A percentile compares a stretch with the other conserved stretches of the same genome.
Evolutionary conservation across 2,888 invertebrate species (phyloP).

Genomic region (Hartigia nigra): DNA sequence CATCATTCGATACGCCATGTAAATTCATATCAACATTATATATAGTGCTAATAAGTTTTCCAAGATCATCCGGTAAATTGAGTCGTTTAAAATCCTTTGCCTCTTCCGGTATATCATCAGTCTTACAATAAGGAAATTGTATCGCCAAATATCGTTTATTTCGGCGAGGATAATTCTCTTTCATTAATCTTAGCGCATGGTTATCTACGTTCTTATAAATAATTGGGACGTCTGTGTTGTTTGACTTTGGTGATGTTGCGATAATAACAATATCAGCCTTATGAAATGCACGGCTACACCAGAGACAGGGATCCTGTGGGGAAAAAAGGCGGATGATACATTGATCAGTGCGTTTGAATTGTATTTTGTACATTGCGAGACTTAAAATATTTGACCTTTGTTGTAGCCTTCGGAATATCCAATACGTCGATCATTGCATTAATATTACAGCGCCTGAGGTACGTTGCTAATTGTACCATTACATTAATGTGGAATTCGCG

Average conservation of each 20-base stretch:
- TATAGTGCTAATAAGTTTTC: constrained; percentile 27
- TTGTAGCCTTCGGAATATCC: constrained; percentile 50
- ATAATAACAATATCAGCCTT: constrained; percentile 54
- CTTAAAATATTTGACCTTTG: constrained; percentile 46
- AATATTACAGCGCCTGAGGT: constrained; percentile 55
- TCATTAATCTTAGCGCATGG: constrained; percentile 49
- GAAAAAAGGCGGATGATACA: neutral
- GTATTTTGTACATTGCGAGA: neutral
- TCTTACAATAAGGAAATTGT: constrained; percentile 58
- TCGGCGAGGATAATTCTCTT: constrained; percentile 48
- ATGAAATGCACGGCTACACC: constrained; percentile 58
- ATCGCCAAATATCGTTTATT: constrained; percentile 54
- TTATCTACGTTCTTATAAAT: constrained; percentile 55
- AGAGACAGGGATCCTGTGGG: constrained; percentile 54
- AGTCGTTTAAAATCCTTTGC: constrained; percentile 52
- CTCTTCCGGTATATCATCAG: constrained; percentile 56
- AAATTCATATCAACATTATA: neutral
- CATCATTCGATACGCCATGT: neutral
- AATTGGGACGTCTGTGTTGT: constrained; percentile 30
- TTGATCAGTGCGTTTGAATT: neutral
- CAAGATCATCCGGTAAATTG: constrained; percentile 52
- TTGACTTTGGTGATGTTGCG: constrained; percentile 53
- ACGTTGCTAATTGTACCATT: constrained; percentile 54
- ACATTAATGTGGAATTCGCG: constrained; percentile 54
- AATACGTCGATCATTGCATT: constrained; percentile 58